Evolutionary conservation across 35 echinoderm and acorn worm species (phyloP).

Genomic region (Strongylocentrotus purpuratus): DNA sequence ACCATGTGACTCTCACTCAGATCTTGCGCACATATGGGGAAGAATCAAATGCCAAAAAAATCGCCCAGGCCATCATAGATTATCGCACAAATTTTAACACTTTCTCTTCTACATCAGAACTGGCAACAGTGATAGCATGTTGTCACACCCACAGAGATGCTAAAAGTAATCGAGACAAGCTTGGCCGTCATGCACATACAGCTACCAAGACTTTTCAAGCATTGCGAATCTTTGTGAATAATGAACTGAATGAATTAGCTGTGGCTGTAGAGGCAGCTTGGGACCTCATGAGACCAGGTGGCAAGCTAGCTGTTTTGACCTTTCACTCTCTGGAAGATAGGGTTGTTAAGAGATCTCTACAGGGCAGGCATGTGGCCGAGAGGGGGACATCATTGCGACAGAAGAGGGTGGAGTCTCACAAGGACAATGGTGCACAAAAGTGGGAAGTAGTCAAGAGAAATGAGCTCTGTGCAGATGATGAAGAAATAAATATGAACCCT

Average conservation of each 20-base stretch:
- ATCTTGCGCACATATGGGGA: slow-evolving; percentile 85
- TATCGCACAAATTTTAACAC: slow-evolving; percentile 81
- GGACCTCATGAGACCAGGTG: slow-evolving; percentile 66
- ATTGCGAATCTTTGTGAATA: slow-evolving; percentile 93
- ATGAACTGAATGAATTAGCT: slow-evolving; percentile 85
- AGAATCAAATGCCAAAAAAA: slow-evolving; percentile 77
- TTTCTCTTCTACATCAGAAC: slow-evolving; percentile 75
- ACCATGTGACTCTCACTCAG: slow-evolving; percentile 59
- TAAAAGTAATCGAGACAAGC: slow-evolving; percentile 52
- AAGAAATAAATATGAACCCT: slow-evolving; percentile 79
- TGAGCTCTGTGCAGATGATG: slow-evolving; percentile 58
- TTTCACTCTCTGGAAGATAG: slow-evolving; percentile 97
- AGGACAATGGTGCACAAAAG: slow-evolving; percentile 22
- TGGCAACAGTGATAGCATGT: slow-evolving; percentile 73
- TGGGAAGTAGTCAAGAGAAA: slow-evolving; percentile 65
- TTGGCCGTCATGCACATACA: slow-evolving; percentile 67
- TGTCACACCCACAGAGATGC: slow-evolving; percentile 76
- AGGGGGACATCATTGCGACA: slow-evolving; percentile 57
- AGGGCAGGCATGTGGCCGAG: slow-evolving; percentile 79
- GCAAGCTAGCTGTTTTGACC: slow-evolving; percentile 75
- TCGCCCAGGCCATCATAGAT: slow-evolving; percentile 75
- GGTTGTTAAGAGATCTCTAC: slow-evolving; percentile 82
- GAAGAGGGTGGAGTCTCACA: slow-evolving; percentile 13
- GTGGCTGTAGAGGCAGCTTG: slow-evolving; percentile 54
- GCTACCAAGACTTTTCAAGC: slow-evolving; percentile 94